Percentiles rank a stretch among this genome's conserved stretches.
These are phyloP conservation scores for Ommatoiulus sabulosus DNA, from an alignment of 2,888 invertebrate genomes.

Conservation along the genomic window DNA sequence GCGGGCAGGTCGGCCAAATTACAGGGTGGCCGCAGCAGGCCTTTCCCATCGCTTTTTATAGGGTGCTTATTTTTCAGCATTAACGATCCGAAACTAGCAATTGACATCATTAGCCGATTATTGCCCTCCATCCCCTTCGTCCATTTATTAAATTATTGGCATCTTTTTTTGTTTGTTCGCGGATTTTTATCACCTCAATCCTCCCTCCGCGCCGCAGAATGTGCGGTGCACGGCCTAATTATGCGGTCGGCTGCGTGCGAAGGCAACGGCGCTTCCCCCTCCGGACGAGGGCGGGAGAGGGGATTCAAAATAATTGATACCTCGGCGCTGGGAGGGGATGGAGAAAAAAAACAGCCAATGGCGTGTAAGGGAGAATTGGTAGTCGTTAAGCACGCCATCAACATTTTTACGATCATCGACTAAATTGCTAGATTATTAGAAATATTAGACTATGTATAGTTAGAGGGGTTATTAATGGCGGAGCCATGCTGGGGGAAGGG, in stretches of 20 bases:
- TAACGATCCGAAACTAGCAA: slow-evolving; percentile 12
- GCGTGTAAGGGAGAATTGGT: not conserved
- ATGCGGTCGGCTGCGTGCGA: slow-evolving; percentile 17
- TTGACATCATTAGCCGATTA: slow-evolving; percentile 27
- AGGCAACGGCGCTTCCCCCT: not conserved
- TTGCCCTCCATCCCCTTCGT: slow-evolving; percentile 17
- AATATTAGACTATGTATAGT: not conserved
- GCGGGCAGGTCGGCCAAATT: not conserved
- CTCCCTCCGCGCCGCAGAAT: not conserved
- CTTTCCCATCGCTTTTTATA: slow-evolving; percentile 34
- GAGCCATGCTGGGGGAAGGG: too few species aligned
- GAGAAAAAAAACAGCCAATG: not conserved
- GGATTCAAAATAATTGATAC: not conserved
- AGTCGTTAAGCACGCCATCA: slow-evolving; percentile 27
- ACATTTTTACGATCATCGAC: slow-evolving; percentile 6
- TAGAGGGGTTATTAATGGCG: too few species aligned
- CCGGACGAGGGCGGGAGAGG: not conserved
- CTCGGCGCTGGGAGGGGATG: not conserved
- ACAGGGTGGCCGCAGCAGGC: slow-evolving; percentile 25
- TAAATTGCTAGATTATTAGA: slow-evolving; percentile 27
- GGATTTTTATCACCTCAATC: slow-evolving; percentile 26
- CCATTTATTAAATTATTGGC: slow-evolving; percentile 34
- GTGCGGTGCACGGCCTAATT: not conserved
- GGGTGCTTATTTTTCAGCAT: slow-evolving; percentile 1
- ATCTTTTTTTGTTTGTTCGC: slow-evolving; percentile 34